phyloP scores from a whole-genome alignment of 2,888 invertebrate genomes.

The Eristalis pertinax region DNA sequence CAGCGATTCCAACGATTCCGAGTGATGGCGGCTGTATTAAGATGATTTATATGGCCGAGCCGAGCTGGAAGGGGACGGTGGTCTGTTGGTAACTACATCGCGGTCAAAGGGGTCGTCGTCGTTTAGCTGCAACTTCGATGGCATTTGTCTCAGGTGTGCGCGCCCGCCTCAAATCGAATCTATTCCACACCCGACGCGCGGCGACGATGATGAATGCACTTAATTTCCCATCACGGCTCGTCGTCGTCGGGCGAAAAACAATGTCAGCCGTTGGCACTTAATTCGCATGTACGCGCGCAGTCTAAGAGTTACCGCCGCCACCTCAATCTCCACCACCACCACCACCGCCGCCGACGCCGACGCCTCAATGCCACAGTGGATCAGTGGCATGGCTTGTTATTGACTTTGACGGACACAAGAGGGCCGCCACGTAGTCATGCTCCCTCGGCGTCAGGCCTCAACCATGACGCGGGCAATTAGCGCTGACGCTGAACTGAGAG shows the following conservation, averaged over 20 bases:
- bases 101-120: no score
- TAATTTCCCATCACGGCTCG: constrained; percentile 14
- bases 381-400: constrained; percentile 29
- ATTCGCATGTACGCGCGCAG: constrained; percentile 58
- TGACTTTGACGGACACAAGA: constrained; percentile 61
- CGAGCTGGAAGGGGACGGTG: constrained; percentile 39
- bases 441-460: constrained; percentile 3
- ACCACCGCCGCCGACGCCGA: not conserved
- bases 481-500: constrained; percentile 67
- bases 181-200: constrained; percentile 36
- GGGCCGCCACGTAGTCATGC: constrained; percentile 22
- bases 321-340: not conserved
- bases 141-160: not conserved
- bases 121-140: no score
- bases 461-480: constrained; percentile 71
- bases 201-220: constrained; percentile 61
- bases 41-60: constrained; percentile 57
- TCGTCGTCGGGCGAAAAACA: constrained; percentile 32
- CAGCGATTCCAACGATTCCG: constrained; percentile 48
- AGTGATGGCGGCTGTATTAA: constrained; percentile 67
- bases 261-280: constrained; percentile 72
- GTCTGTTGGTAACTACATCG: no score
- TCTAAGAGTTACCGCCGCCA: constrained; percentile 3
- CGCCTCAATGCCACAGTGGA: constrained; percentile 42
- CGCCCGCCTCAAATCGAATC: constrained; percentile 40